Percentiles rank a stretch among this genome's conserved stretches.
Evolutionary conservation across 92 coral and sea anemone genomes (phyloP).

Genomic region (Phenganax subtilis): DNA sequence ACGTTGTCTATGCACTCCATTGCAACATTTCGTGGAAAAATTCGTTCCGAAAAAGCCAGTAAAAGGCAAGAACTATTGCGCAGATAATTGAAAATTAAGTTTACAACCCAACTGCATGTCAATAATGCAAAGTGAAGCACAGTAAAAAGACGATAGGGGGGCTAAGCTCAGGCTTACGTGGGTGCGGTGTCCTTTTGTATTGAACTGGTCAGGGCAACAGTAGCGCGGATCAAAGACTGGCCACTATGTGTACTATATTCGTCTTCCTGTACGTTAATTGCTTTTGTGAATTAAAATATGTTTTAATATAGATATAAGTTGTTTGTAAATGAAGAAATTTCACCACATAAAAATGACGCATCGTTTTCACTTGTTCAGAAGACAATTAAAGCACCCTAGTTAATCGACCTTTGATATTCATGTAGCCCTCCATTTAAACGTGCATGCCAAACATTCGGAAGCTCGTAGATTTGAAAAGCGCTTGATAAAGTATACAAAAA

Average conservation of each 20-base stretch:
- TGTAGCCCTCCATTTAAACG: neutral
- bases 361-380: neutral
- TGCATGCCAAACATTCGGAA: slow-evolving; percentile 24
- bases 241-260: slow-evolving; percentile 17
- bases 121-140: neutral
- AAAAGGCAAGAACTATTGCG: neutral
- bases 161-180: neutral
- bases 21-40: neutral
- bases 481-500: neutral
- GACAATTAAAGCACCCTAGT: neutral
- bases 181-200: slow-evolving; percentile 7
- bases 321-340: neutral
- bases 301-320: neutral
- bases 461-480: slow-evolving; percentile 3
- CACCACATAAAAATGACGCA: neutral
- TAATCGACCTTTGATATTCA: neutral
- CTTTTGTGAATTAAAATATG: slow-evolving; percentile 9
- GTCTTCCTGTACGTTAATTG: slow-evolving; percentile 24
- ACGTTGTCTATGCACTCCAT: neutral
- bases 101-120: slow-evolving; percentile 9
- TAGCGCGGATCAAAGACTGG: slow-evolving; percentile 10
- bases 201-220: slow-evolving; percentile 5
- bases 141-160: slow-evolving; percentile 14
- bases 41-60: neutral
- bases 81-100: neutral